Percentiles rank a stretch among this genome's conserved stretches.
Evolutionary conservation across 30 jellyfish, hydroid and myxozoan species (phyloP).

Genomic region (Turritopsis rubra): DNA sequence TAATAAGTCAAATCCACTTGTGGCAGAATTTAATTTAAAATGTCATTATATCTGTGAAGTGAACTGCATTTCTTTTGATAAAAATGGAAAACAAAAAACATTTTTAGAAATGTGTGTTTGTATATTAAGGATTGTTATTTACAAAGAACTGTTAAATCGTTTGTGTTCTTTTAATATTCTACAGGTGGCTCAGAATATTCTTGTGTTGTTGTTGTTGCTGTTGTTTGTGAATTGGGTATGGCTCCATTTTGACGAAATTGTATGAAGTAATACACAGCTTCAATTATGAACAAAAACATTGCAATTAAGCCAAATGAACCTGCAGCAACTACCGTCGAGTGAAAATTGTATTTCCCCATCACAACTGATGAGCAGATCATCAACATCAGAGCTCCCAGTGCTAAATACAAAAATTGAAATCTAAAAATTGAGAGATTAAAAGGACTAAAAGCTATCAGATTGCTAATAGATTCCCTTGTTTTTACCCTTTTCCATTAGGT

Average conservation of each 20-base stretch:
- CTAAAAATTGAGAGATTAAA: not conserved
- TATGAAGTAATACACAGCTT: conserved; percentile 24
- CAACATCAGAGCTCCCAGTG: conserved; percentile 6
- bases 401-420: not conserved
- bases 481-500: too few species aligned
- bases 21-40: too few species aligned
- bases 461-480: too few species aligned
- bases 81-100: too few species aligned
- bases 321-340: conserved; percentile 1
- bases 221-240: not conserved
- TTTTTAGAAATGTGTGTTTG: not conserved
- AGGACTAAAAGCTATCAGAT: too few species aligned
- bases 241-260: conserved; percentile 29
- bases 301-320: conserved; percentile 30
- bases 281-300: conserved; percentile 25
- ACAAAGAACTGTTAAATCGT: not conserved
- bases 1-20: too few species aligned
- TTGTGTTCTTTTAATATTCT: not conserved
- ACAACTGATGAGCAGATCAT: conserved; percentile 19
- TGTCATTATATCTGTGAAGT: too few species aligned
- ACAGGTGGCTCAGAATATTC: not conserved
- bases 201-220: not conserved
- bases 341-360: not conserved
- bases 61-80: too few species aligned
- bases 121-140: not conserved